phyloP scores from a whole-genome alignment of 2,888 invertebrate species.

The Scrobipalpa costella region DNA sequence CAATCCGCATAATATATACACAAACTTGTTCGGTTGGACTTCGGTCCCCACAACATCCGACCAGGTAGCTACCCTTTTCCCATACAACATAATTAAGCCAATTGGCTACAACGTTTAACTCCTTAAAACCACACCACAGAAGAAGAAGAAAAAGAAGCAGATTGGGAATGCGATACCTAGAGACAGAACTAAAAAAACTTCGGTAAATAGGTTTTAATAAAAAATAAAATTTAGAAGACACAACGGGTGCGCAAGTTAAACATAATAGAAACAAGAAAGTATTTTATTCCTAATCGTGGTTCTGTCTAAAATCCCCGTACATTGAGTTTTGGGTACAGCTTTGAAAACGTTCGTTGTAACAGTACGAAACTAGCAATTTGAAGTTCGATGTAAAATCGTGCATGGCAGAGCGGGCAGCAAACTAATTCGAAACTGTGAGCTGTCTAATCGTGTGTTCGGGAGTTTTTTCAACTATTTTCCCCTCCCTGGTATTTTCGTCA shows the following conservation, averaged over 20 bases:
- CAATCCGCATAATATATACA: no score
- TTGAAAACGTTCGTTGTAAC: neutral
- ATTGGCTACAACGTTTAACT: no score
- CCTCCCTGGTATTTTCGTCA: constrained; percentile 49
- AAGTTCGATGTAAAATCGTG: constrained; percentile 11
- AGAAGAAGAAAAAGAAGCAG: no score
- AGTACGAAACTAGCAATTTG: constrained; percentile 9
- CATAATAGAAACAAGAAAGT: neutral
- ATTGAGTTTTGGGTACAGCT: neutral
- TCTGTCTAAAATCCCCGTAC: neutral
- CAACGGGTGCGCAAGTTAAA: neutral
- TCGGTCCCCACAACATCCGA: no score
- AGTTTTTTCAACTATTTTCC: constrained; percentile 41
- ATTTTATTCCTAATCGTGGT: neutral
- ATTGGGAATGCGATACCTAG: no score
- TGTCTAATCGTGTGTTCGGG: constrained; percentile 25
- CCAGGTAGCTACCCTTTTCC: no score
- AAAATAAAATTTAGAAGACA: no score
- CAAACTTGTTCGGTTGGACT: no score
- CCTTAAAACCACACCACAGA: no score
- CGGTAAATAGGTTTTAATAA: no score
- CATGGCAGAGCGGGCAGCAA: constrained; percentile 8
- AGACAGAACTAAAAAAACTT: no score
- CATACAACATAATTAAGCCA: no score
- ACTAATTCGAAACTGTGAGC: constrained; percentile 20